Base-by-base conservation (phyloP, 2,797 vertebrate species). In the Yasuhikotakia modesta region DNA sequence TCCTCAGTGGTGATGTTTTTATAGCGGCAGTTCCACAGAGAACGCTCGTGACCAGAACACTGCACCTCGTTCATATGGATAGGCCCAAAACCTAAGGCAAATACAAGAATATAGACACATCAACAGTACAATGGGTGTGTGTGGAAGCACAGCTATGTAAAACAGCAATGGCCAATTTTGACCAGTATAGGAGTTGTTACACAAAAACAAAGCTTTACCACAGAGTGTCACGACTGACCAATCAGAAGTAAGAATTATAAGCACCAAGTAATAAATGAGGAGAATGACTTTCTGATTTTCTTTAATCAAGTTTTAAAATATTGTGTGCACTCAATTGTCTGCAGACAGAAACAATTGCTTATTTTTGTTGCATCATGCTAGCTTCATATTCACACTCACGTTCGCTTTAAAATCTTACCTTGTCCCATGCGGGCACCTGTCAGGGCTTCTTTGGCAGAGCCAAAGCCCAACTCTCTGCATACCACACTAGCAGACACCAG, bases 391-490 rank as follows among this genome's bases (percentile, higher is more conserved):
- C 5, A 71, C 32, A 8, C 16, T 52, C 19, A 1, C 27, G 32
- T 32, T 67, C 16, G 17, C 45, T 52, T 45, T 27, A 27, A 14
- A 3, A 14, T 30, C 92, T 93, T 67, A 98, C 97, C 97, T 92
- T 98, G 96, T 8, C 97, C 96, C 96, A 99, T 96, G 73, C 96
- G 95, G 1, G 92, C 95, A 13, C 97, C 96, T 0, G 92, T 96
- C 67, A 99, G 91, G 17, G 97, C 96, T 82, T 98, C 96, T 86
- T 94, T 96, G 82, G 97, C 97, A 0, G 93, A 97, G 77, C 97
- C 97, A 0, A 97, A 99, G 82, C 97, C 97, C 80, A 99, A 92
- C 88, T 98, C 95, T 1, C 97, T 95, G 92, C 97, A 99, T 80
- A 98, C 94, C 4, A 99, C 95, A 0, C 96, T 98, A 89, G 97